phyloP scores from a whole-genome alignment of 2,113 vertebrate genomes.

The Hemibagrus wyckioides region DNA sequence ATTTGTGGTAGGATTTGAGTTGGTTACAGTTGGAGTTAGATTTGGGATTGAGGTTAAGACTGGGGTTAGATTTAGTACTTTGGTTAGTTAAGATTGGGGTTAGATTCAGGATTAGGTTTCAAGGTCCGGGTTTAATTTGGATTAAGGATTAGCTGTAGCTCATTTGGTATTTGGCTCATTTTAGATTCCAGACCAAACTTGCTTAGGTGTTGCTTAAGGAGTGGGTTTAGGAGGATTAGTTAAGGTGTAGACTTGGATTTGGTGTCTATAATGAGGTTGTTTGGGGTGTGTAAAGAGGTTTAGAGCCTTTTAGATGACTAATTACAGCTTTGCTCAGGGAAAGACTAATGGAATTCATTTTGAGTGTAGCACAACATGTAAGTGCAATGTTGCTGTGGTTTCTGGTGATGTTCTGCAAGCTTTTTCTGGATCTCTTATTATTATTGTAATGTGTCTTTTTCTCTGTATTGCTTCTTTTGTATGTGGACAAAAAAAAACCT shows the following conservation, averaged over 20 bases:
- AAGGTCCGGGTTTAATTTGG: not conserved
- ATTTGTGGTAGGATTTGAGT: not conserved
- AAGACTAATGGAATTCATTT: conserved; percentile 40
- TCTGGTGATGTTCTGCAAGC: not conserved
- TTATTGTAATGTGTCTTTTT: conserved; percentile 20
- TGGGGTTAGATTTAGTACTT: not conserved
- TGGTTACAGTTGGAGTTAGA: not conserved
- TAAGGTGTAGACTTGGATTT: not conserved
- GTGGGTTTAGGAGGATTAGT: not conserved
- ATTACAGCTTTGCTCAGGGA: conserved; percentile 15
- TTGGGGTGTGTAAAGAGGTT: not conserved
- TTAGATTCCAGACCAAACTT: not conserved
- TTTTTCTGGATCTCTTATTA: not conserved
- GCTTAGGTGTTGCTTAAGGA: not conserved
- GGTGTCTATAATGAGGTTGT: not conserved
- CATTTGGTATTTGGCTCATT: too few species aligned
- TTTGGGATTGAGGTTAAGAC: not conserved
- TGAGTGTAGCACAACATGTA: not conserved
- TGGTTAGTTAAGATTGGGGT: not conserved
- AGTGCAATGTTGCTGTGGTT: not conserved
- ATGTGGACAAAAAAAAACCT: not conserved
- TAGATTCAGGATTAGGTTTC: not conserved
- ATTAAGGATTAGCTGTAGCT: too few species aligned
- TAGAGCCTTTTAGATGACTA: conserved; percentile 5
- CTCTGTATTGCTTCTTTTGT: not conserved